Evolutionary conservation across 2,113 vertebrate species (phyloP), one percentile per base, ranked within the genome.

Genomic region (Grantiella picta): DNA sequence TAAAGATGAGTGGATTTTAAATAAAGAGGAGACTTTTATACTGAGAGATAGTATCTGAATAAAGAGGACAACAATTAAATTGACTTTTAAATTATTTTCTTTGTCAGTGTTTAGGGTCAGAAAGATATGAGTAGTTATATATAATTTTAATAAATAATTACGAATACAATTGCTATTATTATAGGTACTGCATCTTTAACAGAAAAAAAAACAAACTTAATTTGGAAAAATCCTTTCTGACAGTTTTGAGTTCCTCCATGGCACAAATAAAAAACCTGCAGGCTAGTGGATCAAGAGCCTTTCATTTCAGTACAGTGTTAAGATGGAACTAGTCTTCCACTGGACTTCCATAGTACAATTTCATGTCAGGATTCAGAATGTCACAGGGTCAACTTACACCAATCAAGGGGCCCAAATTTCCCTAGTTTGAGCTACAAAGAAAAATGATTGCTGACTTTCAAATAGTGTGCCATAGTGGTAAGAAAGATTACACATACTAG

Each of bases 191-290:
- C 33, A 76, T 61, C 84, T 95, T 91, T 84, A 76, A 82, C 36
- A 66, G 47, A 40, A 69, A 80, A 72, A 76, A 35, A 22, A 27
- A 28, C n/a, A n/a, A 19, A 7, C 18, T 59, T 27, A 19, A 38
- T 79, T 82, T 84, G n/a, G 59, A 84, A 89, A 95, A 83, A 96
- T 79, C 40, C 10, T 35, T 90, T 90, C 80, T 95, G 93, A 94
- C 69, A 96, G 61, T 91, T 95, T 79, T 85, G 81, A 90, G n/a
- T 77, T 84, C 73, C 33, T 92, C 50, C 28, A 15, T 38, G 50
- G 61, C 31, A 82, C 75, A 87, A 91, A 78, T 76, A 28, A 91
- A 92, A 85, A 86, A 40, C 69, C 81, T 90, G 33, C 59, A 82
- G 89, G 89, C 84, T 85, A 86, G 23, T 66, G 56, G 64, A 84